Base-by-base conservation (phyloP, 1,140 invertebrate species). In the Oedothorax gibbosus region DNA sequence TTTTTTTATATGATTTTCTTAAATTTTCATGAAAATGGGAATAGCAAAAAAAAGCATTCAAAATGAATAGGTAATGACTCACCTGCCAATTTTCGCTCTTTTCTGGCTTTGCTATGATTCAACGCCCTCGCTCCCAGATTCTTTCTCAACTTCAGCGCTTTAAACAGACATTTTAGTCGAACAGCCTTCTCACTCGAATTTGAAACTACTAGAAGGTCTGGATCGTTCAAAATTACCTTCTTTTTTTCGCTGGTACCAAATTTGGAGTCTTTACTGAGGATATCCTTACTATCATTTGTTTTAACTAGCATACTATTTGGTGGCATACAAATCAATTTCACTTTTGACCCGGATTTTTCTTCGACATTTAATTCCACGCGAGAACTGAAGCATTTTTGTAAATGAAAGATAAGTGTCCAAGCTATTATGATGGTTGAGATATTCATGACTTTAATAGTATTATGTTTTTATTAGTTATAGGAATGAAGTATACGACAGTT, bases 281-380 rank as follows among this genome's bases (percentile, higher is more conserved):
- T 11, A 20, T 53, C 54, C 1, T 53, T 53, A 7, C 14, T 66
- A 3, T 18, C 6, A 49, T 71, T 53, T 50, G 49, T 11, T 2
- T 51, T 12, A 71, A 18, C 21, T 71, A 14, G 1, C 2, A 8
- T 71, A 51, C 54, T 20, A 35, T 35, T 35, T 35, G 35, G 35
- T 4, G 65, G 69, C 50, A 71, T 18, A 0, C 69, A 71, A 18
- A 71, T 53, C 21, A 71, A n/a, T 14, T 51, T 71, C 54, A 71
- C n/a, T 53, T 53, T 49, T 8, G n/a, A 53, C 6, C 15, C 15
- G 51, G n/a, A 9, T 15, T 14, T 12, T 11, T 9, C 12, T 1
- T 51, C 51, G 0, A 71, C 49, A 54, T 71, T 15, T 53, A 71
- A 53, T 71, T 71, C 69, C 2, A 71, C 69, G 51, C 50, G 49